Base-by-base conservation (phyloP, 2,113 vertebrate species). In the Vulpes lagopus region DNA sequence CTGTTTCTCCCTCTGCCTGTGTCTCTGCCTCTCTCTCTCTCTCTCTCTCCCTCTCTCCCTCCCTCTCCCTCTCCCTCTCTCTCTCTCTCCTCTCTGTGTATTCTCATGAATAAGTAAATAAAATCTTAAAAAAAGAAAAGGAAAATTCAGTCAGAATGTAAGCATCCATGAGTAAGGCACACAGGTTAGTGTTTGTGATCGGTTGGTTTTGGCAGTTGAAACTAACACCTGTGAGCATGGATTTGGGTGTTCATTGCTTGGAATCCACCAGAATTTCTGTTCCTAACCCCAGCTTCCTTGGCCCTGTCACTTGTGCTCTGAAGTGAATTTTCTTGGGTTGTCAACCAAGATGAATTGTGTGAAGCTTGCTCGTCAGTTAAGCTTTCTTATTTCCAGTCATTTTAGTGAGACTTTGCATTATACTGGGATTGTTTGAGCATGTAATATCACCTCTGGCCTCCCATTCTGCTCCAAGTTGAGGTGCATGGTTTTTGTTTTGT, bases 271-370 rank as follows among this genome's bases (percentile, higher is more conserved):
- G 49, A 53, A 74, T n/a, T 12, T 71, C 62, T 86, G 23, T 81
- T 60, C 64, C 30, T n/a, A 76, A 15, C 15, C 25, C 51, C 16
- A 16, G 43, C 35, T 69, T 49, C 74, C 32, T 5, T 1, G 12
- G 38, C 19, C 1, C 0, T 6, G 57, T 43, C 49, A 5, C 16
- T 35, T 43, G 0, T 53, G 25, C 38, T 73, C 55, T 15, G 1
- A 69, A 79, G 43, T 62, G 57, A 35, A 20, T 69, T 62, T 19
- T 57, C 80, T 55, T 11, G 11, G 55, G 49, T 35, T 65, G 7
- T 71, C 25, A 38, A 57, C 30, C 1, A 7, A 91, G 27, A 30
- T 16, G 43, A 59, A 22, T 12, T 38, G 7, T 69, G 51, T 38
- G 20, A 23, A n/a, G n/a, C 17, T 8, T 15, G 55, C 49, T 49